Evolutionary conservation across 2,888 invertebrate genomes (phyloP), one percentile per base, ranked within the genome.

Genomic region (Hemistola chrysoprasaria): DNA sequence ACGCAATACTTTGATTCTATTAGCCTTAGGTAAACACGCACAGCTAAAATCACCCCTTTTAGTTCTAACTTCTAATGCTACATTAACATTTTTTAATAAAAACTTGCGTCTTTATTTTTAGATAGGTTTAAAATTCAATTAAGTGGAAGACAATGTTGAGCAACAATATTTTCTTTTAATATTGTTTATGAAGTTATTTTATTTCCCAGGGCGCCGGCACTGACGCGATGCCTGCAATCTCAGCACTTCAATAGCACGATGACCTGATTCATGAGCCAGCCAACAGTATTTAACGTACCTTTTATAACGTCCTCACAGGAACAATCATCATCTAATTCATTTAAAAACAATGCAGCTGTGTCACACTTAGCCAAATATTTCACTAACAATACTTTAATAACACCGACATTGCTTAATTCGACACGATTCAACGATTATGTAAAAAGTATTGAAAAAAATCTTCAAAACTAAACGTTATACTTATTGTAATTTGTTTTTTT

Each of bases 131-230:
- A n/a, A n/a, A n/a, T n/a, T n/a, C n/a, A n/a, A n/a, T n/a, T n/a
- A n/a, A n/a, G n/a, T n/a, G n/a, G n/a, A n/a, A n/a, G n/a, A n/a
- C n/a, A n/a, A n/a, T n/a, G n/a, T n/a, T n/a, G n/a, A n/a, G n/a
- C n/a, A n/a, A n/a, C n/a, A n/a, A n/a, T n/a, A n/a, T n/a, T n/a
- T n/a, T n/a, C 16, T 16, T 16, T 16, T 16, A 16, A 16, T 16
- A 16, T 16, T 16, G 2, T 16, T 4, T 3, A 16, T 16, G 4
- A 4, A 16, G 16, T 16, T 16, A 3, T 48, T 65, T 74, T 72
- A 59, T 60, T 40, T 86, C 85, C 8, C 84, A 90, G 90, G 63
- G 81, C 89, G 39, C 88, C 87, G 23, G 79, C 83, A 49, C 78
- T 90, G 43, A 88, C 86, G 47, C 72, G 87, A 50, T 90, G 90